Evolutionary conservation across 53 echinoderm and acorn worm genomes (phyloP).

Genomic region (Temnopleurus reevesii): DNA sequence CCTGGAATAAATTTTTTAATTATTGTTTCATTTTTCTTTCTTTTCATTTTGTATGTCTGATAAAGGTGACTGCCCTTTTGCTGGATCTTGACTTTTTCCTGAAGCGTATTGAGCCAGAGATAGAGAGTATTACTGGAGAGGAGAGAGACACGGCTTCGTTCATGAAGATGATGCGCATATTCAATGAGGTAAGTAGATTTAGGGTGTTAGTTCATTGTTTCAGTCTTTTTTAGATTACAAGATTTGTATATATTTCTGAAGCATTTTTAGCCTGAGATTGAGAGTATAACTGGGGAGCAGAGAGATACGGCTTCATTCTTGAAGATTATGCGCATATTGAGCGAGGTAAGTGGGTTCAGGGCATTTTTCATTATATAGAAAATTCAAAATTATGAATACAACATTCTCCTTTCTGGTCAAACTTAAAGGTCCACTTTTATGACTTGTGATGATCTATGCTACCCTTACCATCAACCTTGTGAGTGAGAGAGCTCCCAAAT

Average conservation of each 20-base stretch:
- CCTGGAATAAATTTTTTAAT: too few relatives aligned
- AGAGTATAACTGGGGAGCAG: constrained; percentile 95
- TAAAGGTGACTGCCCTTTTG: constrained; percentile 92
- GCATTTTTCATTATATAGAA: too few relatives aligned
- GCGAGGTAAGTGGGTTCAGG: constrained; percentile 89
- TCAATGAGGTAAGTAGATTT: constrained; percentile 86
- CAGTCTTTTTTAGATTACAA: too few relatives aligned
- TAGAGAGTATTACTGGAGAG: constrained; percentile 95
- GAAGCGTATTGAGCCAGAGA: constrained; percentile 95
- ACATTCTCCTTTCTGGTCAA: too few relatives aligned
- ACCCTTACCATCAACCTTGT: too few relatives aligned
- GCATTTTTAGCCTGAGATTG: constrained; percentile 98
- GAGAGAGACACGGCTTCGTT: constrained; percentile 98
- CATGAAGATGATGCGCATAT: constrained; percentile 99
- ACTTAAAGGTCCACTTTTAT: too few relatives aligned
- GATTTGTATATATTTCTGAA: too few relatives aligned
- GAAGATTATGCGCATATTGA: constrained; percentile 99
- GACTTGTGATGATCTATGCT: too few relatives aligned
- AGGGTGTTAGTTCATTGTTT: too few relatives aligned
- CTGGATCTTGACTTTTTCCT: constrained; percentile 87
- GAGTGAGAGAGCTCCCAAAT: too few relatives aligned
- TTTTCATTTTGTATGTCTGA: too few relatives aligned
- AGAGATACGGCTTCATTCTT: constrained; percentile 98
- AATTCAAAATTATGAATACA: too few relatives aligned
- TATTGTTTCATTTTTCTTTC: background rate